Base-by-base conservation (phyloP, 30 jellyfish, hydroid and myxozoan species). In the Aurelia coerulea region DNA sequence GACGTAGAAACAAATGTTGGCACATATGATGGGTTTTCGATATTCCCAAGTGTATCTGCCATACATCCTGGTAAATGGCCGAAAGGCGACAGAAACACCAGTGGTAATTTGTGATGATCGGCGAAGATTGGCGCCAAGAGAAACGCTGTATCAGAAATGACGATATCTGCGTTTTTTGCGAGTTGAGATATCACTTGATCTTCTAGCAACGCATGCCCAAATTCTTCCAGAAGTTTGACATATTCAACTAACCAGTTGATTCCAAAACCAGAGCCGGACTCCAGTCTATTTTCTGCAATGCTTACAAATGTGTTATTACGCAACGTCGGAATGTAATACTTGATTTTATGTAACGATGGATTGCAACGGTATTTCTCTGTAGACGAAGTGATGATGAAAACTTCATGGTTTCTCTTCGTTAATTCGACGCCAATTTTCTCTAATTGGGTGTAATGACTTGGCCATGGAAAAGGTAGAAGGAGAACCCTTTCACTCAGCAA, bases 381-480 rank as follows among this genome's bases (percentile, higher is more conserved):
- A 23, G 92, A 72, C 14, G 91, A 81, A 49, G 60, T 80, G 49
- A 81, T 56, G 67, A 89, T 79, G 52, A 52, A 46, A 0, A 80
- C 97, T 15, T 72, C 83, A 76, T 89, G 97, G 10, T 83, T 76
- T 33, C 90, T 77, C 32, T 65, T 64, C 34, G 29, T 33, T 10
- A 89, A 74, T 41, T 81, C 92, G 12, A 17, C 73, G 52, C 92
- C 92, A 52, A 89, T 74, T 53, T 67, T 89, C 78, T 73, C 97
- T 32, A 89, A 74, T 59, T 65, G 81, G 2, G 51, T 52, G 71
- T 78, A 78, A 76, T 89, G 97, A 49, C 97, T 89, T 35, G 90
- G 90, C 97, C 97, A 89, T 2, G 91, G 92, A 50, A 80, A 89
- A 16, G 97, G 97, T 73, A 89, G 79, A 5, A 89, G 66, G 59